A percentile compares a stretch with the other conserved stretches of the same genome.
phyloP scores from a whole-genome alignment of 2,888 invertebrate species.

The Lithodes maja region DNA sequence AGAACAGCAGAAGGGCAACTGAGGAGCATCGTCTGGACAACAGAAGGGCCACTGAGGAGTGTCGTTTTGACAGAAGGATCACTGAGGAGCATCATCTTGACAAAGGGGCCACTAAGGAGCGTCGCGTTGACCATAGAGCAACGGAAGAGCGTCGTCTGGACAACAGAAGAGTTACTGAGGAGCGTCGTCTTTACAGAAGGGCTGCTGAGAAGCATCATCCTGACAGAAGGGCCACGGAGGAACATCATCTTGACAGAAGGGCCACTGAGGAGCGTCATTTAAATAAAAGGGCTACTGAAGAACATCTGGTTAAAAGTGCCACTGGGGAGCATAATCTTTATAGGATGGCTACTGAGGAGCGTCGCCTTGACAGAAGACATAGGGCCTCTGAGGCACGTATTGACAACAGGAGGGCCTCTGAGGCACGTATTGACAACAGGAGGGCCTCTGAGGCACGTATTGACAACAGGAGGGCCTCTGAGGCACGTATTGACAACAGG shows the following conservation, averaged over 20 bases:
- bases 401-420: conserved; percentile 19
- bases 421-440: background rate
- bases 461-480: no score
- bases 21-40: conserved; percentile 24
- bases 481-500: no score
- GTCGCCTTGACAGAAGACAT: conserved; percentile 18
- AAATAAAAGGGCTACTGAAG: background rate
- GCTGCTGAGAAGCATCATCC: background rate
- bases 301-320: background rate
- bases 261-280: background rate
- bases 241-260: background rate
- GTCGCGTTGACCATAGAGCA: background rate
- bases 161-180: conserved; percentile 6
- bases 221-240: background rate
- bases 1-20: conserved; percentile 1
- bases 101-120: background rate
- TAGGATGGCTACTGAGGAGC: background rate
- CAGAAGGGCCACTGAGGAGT: background rate
- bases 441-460: no score
- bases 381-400: background rate
- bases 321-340: background rate
- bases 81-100: background rate
- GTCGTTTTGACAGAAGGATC: background rate
- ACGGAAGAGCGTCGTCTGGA: background rate
- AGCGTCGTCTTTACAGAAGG: background rate